Conservation (phyloP, 2,797 vertebrate species). For the Centropyge bicolor region DNA sequence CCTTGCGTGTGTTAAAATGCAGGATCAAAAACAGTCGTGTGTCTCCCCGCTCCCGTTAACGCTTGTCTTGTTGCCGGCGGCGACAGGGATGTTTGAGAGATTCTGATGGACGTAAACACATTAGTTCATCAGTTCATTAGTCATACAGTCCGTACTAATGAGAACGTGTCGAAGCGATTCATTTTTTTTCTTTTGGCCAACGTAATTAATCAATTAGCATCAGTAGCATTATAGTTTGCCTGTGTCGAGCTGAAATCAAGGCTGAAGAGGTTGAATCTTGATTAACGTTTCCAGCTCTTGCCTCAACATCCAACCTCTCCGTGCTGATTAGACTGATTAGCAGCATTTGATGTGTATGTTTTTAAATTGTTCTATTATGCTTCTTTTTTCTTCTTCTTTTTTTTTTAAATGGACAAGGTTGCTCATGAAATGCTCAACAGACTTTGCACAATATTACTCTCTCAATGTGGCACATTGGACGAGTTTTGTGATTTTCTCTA, state of each 20-base stretch:
- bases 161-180: conserved; percentile 34
- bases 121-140: conserved; percentile 12
- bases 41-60: neutral
- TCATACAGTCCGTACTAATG: conserved; percentile 29
- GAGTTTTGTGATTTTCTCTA: neutral
- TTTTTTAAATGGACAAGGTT: neutral
- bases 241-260: conserved; percentile 17
- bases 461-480: neutral
- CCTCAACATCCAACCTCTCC: conserved; percentile 10
- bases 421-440: neutral
- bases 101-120: conserved; percentile 17
- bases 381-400: no score
- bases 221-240: conserved; percentile 2
- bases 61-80: neutral
- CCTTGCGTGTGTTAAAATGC: neutral
- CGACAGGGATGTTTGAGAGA: neutral
- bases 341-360: conserved; percentile 12
- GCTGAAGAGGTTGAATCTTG: conserved; percentile 25
- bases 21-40: conserved; percentile 5
- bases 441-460: neutral
- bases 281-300: conserved; percentile 8
- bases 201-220: conserved; percentile 36
- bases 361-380: conserved; percentile 22
- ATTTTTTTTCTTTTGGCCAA: neutral
- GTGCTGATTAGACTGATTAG: conserved; percentile 42